A percentile compares a stretch with the other conserved stretches of the same genome.
Conservation (phyloP, 2,888 invertebrate genomes). For the Meloe dianella region DNA sequence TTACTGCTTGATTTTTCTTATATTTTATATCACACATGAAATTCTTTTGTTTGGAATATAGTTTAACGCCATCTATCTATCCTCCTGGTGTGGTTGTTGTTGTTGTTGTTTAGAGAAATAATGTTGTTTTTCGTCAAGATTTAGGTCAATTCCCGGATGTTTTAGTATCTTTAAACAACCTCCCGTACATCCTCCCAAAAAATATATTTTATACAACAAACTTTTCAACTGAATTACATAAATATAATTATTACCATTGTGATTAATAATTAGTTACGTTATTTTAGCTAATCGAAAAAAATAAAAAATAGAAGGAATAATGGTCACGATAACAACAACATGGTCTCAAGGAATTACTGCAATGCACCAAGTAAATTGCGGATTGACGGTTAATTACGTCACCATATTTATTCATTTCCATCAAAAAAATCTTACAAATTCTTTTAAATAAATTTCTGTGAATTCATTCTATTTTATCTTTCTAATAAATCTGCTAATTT, state of each 20-base stretch:
- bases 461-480: background rate
- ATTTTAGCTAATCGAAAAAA: background rate
- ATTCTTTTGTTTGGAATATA: background rate
- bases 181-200: background rate
- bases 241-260: too few species aligned
- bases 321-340: slow-evolving; percentile 4
- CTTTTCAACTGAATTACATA: too few species aligned
- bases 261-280: too few species aligned
- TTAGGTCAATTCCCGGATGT: slow-evolving; percentile 22
- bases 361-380: slow-evolving; percentile 14
- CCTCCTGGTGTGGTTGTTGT: background rate
- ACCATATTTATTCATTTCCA: background rate
- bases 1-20: background rate
- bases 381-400: slow-evolving; percentile 14
- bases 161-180: background rate
- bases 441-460: background rate
- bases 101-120: background rate
- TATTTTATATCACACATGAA: background rate
- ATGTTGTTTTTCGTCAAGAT: background rate
- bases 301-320: too few species aligned
- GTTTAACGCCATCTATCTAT: background rate
- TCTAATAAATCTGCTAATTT: too few species aligned
- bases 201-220: too few species aligned
- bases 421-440: background rate
- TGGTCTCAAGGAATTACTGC: slow-evolving; percentile 13